A percentile compares a stretch with the other conserved stretches of the same genome.
phyloP scores from a whole-genome alignment of 2,797 vertebrate species.

The Mareca strepera region DNA sequence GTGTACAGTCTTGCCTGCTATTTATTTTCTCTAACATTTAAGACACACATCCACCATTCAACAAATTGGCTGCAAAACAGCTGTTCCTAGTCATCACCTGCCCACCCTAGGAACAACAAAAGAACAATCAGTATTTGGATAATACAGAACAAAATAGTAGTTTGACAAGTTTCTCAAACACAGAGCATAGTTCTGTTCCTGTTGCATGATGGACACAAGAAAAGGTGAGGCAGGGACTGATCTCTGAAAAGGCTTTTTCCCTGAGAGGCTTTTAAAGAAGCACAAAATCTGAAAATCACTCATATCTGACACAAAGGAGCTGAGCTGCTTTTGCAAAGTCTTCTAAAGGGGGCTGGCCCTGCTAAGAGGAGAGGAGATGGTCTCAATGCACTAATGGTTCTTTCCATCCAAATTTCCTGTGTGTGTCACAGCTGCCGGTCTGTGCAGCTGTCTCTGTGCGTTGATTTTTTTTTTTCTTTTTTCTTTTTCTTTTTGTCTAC shows the following conservation, averaged over 20 bases:
- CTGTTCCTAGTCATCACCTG: neutral
- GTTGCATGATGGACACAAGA: neutral
- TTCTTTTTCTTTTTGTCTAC: neutral
- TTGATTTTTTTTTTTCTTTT: neutral
- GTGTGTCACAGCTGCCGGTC: constrained; percentile 68
- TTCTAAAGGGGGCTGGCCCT: constrained; percentile 35
- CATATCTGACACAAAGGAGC: neutral
- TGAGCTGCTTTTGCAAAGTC: constrained; percentile 37
- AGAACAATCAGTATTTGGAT: neutral
- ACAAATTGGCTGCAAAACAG: neutral
- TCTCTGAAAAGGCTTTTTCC: neutral
- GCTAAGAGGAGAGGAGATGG: constrained; percentile 42
- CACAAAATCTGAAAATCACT: neutral
- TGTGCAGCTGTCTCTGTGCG: constrained; percentile 60
- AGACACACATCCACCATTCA: neutral
- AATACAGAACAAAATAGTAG: neutral
- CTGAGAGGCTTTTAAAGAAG: neutral
- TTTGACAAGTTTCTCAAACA: neutral
- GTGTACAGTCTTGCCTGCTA: neutral
- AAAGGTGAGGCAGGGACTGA: neutral
- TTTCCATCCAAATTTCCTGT: constrained; percentile 76
- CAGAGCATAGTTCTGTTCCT: neutral
- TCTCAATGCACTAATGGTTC: constrained; percentile 73
- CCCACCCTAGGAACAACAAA: neutral
- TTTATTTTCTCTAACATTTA: constrained; percentile 12